Percentiles rank a stretch among this genome's conserved stretches.
These are phyloP conservation scores for Plagodis dolabraria DNA, from an alignment of 2,888 invertebrate species.

Conservation along the genomic window DNA sequence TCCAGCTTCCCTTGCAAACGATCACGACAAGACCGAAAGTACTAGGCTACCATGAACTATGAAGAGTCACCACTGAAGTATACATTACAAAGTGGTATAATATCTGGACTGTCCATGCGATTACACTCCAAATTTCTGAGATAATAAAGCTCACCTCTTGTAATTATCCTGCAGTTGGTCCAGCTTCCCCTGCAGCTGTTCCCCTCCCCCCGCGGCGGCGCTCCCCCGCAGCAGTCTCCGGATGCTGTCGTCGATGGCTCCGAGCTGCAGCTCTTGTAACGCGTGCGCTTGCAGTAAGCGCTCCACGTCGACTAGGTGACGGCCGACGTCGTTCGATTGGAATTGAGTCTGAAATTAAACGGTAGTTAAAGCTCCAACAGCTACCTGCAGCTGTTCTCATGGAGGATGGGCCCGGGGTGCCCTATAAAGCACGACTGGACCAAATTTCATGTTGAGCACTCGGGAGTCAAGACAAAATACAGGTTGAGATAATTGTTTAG, in stretches of 20 bases:
- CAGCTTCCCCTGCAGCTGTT: slow-evolving; percentile 90
- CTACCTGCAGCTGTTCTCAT: too few relatives aligned
- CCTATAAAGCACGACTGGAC: too few relatives aligned
- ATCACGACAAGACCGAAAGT: too few relatives aligned
- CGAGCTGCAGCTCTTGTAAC: slow-evolving; percentile 95
- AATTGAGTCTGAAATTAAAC: slow-evolving; percentile 84
- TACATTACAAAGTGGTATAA: neutral
- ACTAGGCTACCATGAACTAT: too few relatives aligned
- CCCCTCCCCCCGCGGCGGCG: slow-evolving; percentile 81
- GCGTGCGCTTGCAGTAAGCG: slow-evolving; percentile 97
- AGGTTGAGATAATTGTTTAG: too few relatives aligned
- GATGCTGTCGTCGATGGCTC: slow-evolving; percentile 94
- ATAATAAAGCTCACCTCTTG: slow-evolving; percentile 80
- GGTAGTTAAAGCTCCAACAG: neutral
- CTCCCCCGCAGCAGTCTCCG: slow-evolving; percentile 88
- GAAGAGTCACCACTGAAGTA: too few relatives aligned
- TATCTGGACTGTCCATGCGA: neutral
- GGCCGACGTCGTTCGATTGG: slow-evolving; percentile 94
- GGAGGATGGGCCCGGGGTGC: too few relatives aligned
- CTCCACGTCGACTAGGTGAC: slow-evolving; percentile 97
- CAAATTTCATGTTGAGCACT: too few relatives aligned
- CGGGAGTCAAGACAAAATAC: too few relatives aligned
- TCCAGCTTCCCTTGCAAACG: slow-evolving; percentile 90
- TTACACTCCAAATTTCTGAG: neutral
- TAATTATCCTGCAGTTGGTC: slow-evolving; percentile 92